Conservation (phyloP, 2,888 invertebrate species). For the Lysandra bellargus region DNA sequence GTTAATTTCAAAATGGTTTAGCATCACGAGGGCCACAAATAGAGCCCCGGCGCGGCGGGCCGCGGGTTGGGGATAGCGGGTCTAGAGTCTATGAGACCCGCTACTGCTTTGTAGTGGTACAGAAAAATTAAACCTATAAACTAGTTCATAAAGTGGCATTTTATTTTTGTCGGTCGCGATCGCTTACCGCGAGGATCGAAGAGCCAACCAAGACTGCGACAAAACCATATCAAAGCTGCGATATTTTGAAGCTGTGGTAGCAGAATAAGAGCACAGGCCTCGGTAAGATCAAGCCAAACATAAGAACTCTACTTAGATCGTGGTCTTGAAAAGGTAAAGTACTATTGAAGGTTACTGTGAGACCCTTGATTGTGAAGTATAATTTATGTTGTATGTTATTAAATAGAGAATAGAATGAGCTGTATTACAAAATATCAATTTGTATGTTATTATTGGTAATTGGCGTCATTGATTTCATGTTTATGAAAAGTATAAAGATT, state of each 20-base stretch:
- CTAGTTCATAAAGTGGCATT: too few species aligned
- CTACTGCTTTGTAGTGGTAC: too few species aligned
- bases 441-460: background rate
- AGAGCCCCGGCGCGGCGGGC: too few species aligned
- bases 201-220: too few species aligned
- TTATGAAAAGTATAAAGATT: background rate
- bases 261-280: background rate
- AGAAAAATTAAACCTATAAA: too few species aligned
- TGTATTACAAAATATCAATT: slow-evolving; percentile 2
- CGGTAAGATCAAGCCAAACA: slow-evolving; percentile 20
- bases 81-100: too few species aligned
- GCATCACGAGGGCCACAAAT: too few species aligned
- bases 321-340: slow-evolving; percentile 26
- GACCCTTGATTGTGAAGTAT: slow-evolving; percentile 23
- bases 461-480: background rate
- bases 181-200: too few species aligned
- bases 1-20: too few species aligned
- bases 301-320: background rate
- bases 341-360: slow-evolving; percentile 17
- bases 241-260: background rate
- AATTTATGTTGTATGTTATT: slow-evolving; percentile 11
- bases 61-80: too few species aligned
- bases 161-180: too few species aligned
- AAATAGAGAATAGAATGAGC: slow-evolving; percentile 1
- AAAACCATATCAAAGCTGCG: background rate